Percentiles rank a stretch among this genome's conserved stretches.
phyloP scores from a whole-genome alignment of 2,113 vertebrate genomes.

The Bambusicola thoracicus region DNA sequence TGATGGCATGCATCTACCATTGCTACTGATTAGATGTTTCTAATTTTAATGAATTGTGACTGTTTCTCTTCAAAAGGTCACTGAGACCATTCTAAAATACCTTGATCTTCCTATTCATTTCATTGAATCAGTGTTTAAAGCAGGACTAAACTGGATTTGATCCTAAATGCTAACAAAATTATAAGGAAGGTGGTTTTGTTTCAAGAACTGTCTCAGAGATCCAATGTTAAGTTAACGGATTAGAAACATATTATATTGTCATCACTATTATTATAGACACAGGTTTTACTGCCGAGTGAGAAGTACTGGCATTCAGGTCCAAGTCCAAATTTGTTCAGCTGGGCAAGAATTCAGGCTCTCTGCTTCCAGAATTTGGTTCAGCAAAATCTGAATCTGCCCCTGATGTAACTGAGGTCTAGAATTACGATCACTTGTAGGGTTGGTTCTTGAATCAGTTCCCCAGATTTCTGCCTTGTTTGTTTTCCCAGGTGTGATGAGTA shows the following conservation, averaged over 20 bases:
- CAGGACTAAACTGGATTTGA: background rate
- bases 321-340: background rate
- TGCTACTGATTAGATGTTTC: background rate
- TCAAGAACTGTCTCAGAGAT: background rate
- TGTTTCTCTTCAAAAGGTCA: background rate
- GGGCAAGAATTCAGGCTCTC: background rate
- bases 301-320: background rate
- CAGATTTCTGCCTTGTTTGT: constrained; percentile 5
- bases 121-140: background rate
- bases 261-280: background rate
- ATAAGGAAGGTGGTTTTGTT: background rate
- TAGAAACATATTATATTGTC: background rate
- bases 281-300: background rate
- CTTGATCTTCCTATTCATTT: background rate
- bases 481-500: constrained; percentile 95
- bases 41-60: background rate
- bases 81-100: background rate
- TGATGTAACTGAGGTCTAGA: fast-evolving
- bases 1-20: background rate
- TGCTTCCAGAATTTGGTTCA: background rate
- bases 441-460: background rate
- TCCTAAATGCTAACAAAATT: background rate
- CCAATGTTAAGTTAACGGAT: background rate
- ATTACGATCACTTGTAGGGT: fast-evolving
- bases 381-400: background rate